phyloP scores from a whole-genome alignment of 2,888 invertebrate species.

The Smittia sp. region DNA sequence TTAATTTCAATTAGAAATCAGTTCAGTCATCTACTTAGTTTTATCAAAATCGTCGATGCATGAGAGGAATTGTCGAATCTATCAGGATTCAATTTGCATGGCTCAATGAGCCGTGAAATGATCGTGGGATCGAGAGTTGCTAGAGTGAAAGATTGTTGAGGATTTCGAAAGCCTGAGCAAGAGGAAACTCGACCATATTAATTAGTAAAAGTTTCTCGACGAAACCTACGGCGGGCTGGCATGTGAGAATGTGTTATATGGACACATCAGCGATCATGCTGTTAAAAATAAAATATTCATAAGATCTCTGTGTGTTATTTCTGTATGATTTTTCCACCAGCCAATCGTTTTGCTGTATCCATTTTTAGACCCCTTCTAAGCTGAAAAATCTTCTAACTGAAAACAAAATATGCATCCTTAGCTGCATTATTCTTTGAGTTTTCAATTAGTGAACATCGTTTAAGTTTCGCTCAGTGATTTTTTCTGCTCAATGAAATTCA shows the following conservation, averaged over 20 bases:
- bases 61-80: neutral
- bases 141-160: neutral
- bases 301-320: conserved; percentile 37
- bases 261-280: conserved; percentile 24
- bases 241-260: conserved; percentile 18
- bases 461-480: conserved; percentile 24
- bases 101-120: conserved; percentile 11
- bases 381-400: conserved; percentile 41
- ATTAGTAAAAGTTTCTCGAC: conserved; percentile 5
- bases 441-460: conserved; percentile 51
- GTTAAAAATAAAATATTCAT: conserved; percentile 34
- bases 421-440: conserved; percentile 54
- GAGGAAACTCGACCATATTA: conserved; percentile 1
- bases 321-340: conserved; percentile 19
- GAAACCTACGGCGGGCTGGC: neutral
- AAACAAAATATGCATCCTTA: conserved; percentile 50
- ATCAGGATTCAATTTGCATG: conserved; percentile 15
- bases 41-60: neutral
- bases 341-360: conserved; percentile 44
- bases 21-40: conserved; percentile 10
- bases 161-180: neutral
- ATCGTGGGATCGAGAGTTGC: conserved; percentile 4
- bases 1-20: conserved; percentile 6
- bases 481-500: conserved; percentile 9
- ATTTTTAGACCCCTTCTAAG: conserved; percentile 46